Conservation (phyloP, 2,888 invertebrate genomes). For the Macrosoma leucophasiata region DNA sequence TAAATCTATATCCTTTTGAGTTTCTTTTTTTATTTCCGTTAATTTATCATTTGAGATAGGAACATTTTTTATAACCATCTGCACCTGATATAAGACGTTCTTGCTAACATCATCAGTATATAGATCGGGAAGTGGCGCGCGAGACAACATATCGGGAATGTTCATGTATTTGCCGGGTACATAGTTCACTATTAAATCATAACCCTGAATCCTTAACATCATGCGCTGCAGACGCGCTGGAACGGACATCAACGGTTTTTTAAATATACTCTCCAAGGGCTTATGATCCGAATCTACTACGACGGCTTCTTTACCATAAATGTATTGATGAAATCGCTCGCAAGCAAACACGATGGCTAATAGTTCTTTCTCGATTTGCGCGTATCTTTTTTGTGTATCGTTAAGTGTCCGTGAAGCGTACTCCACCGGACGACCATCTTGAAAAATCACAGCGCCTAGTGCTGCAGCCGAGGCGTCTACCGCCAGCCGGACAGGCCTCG, state of each 20-base stretch:
- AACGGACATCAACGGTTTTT: constrained; percentile 14
- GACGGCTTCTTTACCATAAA: constrained; percentile 11
- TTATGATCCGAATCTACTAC: constrained; percentile 15
- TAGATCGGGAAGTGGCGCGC: constrained; percentile 13
- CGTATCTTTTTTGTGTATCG: constrained; percentile 6
- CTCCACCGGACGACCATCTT: background rate
- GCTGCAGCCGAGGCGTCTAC: constrained; percentile 1
- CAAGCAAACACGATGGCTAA: constrained; percentile 17
- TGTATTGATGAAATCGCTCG: constrained; percentile 16
- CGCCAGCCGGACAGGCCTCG: background rate
- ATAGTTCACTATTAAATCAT: too few relatives aligned
- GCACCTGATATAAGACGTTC: constrained; percentile 1
- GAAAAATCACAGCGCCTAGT: background rate
- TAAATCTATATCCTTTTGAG: too few relatives aligned
- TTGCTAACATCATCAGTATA: constrained; percentile 7
- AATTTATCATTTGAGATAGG: constrained; percentile 6
- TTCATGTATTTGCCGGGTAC: constrained; percentile 17
- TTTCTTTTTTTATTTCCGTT: constrained; percentile 3
- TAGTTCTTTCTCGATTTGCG: constrained; percentile 17
- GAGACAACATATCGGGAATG: constrained; percentile 17
- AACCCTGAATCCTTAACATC: constrained; percentile 17
- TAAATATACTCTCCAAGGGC: constrained; percentile 16
- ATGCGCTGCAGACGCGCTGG: too few relatives aligned
- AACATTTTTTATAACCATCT: background rate
- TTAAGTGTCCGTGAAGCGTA: constrained; percentile 1